Conservation (phyloP, 2,888 invertebrate genomes). For the Agelastica alni region DNA sequence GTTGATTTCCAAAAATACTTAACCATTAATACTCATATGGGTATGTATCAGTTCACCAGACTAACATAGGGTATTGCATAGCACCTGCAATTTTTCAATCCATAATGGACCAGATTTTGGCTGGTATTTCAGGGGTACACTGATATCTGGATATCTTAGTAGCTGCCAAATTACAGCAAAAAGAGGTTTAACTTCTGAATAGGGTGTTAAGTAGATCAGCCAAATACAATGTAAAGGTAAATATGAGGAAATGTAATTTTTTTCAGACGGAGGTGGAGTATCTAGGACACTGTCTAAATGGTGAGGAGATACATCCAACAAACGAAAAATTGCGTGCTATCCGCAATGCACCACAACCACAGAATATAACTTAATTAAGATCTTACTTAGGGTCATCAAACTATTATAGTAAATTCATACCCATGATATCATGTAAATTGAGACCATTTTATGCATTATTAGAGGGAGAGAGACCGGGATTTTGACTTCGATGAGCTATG, state of each 20-base stretch:
- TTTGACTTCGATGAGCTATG: neutral
- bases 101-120: too few relatives aligned
- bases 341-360: too few relatives aligned
- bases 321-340: neutral
- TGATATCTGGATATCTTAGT: neutral
- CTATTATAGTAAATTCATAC: neutral
- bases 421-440: neutral
- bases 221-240: neutral
- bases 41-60: neutral
- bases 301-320: neutral
- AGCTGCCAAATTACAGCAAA: neutral
- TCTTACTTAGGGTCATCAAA: neutral
- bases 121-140: neutral
- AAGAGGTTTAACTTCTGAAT: neutral
- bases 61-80: neutral
- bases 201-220: neutral
- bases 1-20: neutral
- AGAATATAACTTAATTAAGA: too few relatives aligned
- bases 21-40: conserved; percentile 18
- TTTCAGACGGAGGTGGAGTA: neutral
- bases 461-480: neutral
- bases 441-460: neutral
- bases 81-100: neutral
- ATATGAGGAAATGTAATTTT: neutral
- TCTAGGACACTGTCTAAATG: neutral